These are phyloP conservation scores for Andricus grossulariae DNA, from an alignment of 1,140 invertebrate genomes.

Conservation along the genomic window DNA sequence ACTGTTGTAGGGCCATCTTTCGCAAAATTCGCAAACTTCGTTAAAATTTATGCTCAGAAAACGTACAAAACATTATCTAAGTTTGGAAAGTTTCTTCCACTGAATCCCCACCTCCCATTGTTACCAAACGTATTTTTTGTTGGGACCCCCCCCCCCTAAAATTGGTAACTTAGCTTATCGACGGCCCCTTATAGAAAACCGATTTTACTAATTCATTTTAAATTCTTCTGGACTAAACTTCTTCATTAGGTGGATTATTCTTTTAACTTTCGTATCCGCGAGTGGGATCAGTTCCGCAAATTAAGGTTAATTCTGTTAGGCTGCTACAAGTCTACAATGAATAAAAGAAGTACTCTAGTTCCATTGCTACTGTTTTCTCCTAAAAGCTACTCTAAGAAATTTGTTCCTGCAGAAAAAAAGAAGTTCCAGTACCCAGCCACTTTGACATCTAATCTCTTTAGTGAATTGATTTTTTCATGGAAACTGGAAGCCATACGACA, in stretches of 20 bases:
- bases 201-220: neutral
- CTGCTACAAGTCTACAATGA: neutral
- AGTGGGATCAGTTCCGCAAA: neutral
- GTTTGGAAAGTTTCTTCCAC: too few relatives aligned
- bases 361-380: neutral
- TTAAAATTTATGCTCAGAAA: too few relatives aligned
- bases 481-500: neutral
- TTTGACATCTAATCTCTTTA: neutral
- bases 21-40: too few relatives aligned
- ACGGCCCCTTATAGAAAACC: too few relatives aligned
- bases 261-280: neutral
- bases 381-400: conserved; percentile 10
- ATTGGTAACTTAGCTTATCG: too few relatives aligned
- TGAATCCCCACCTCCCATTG: too few relatives aligned
- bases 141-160: too few relatives aligned
- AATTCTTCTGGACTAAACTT: neutral
- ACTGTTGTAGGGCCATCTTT: too few relatives aligned
- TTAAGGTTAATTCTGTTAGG: conserved; percentile 19
- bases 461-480: too few relatives aligned
- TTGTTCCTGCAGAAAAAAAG: neutral
- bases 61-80: too few relatives aligned
- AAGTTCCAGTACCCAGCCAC: neutral
- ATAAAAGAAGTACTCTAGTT: neutral
- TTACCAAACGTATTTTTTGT: too few relatives aligned
- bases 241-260: conserved; percentile 8